Base-by-base conservation (phyloP, 2,888 invertebrate genomes). In the Phortica okadai region DNA sequence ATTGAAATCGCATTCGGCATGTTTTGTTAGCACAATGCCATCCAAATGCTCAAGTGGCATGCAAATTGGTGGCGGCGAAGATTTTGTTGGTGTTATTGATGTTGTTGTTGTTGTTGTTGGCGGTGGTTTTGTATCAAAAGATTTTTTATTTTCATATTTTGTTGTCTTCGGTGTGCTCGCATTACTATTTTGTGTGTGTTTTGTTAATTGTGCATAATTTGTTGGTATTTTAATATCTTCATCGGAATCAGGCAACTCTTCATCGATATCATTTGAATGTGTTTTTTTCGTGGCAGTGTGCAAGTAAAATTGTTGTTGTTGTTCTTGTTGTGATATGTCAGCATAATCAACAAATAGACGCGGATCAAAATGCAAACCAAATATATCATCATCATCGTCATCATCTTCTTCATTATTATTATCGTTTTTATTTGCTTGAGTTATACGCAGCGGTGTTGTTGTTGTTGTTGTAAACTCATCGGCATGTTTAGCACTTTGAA, bases 261-360 rank as follows among this genome's bases (percentile, higher is more conserved):
- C 76, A 77, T 79, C 78, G 77, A 42, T 2, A 80, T 79, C 10
- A 79, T 78, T 10, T 33, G 4, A 33, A 4, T 2, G 4, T 33
- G 33, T 33, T 33, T 33, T 33, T 58, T 75, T 16, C 76, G 75
- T 16, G 78, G 83, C 10, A 76, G 75, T 62, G 75, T 78, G 77
- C 3, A 54, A 21, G 11, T 41, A 41, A 54, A 33, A n/a, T 25
- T 77, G 74, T 16, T 77, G 74, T 16, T 77, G n/a, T 21, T 75
- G 42, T 6, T n/a, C 45, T 11, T 75, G 72, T 70, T 62, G 74
- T 64, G 76, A 58, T 50, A 83, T 79, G 58, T 79, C 79, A 42
- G 80, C 83, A 7, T 81, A 78, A 66, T 88, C 89, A 8, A 88
- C 86, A 75, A 89, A 88, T 3, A 89, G 76, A 56, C 89, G 84